Conservation (phyloP, 2,113 vertebrate species). For the Apeltes quadracus region DNA sequence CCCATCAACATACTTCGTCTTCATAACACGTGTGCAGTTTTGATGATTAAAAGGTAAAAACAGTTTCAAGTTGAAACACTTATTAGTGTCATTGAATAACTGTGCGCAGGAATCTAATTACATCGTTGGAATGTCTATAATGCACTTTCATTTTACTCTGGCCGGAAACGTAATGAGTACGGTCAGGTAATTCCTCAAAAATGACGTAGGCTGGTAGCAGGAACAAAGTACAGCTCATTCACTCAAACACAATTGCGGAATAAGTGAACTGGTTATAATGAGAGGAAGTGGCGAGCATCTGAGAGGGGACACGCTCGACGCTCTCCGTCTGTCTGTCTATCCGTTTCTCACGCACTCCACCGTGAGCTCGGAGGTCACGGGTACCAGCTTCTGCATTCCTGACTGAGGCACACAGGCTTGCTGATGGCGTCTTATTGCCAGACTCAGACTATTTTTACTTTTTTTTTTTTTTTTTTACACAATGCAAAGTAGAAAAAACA, state of each 20-base stretch:
- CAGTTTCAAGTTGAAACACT: constrained; percentile 1
- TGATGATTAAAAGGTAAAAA: constrained; percentile 22
- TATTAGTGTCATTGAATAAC: constrained; percentile 13
- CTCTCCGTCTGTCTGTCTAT: constrained; percentile 9
- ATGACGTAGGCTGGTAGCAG: not conserved
- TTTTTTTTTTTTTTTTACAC: constrained; percentile 10
- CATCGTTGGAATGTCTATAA: constrained; percentile 3
- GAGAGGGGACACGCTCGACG: constrained; percentile 16
- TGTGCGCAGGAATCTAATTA: constrained; percentile 19
- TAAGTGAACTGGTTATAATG: constrained; percentile 9
- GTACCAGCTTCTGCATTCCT: constrained; percentile 33
- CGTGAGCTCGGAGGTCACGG: constrained; percentile 13
- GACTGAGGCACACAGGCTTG: constrained; percentile 64
- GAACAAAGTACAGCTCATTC: not conserved
- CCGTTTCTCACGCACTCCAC: not conserved
- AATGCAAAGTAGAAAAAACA: constrained; percentile 60
- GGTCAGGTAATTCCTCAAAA: not conserved
- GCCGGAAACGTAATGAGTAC: constrained; percentile 3
- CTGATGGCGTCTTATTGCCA: constrained; percentile 54
- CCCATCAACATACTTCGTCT: constrained; percentile 5
- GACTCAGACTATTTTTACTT: constrained; percentile 46
- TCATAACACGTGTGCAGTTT: constrained; percentile 6
- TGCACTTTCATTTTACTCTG: not conserved
- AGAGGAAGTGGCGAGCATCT: constrained; percentile 18
- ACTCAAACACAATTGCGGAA: not conserved